phyloP scores from a whole-genome alignment of 2,113 vertebrate genomes.

The Emydura subglobosa region DNA sequence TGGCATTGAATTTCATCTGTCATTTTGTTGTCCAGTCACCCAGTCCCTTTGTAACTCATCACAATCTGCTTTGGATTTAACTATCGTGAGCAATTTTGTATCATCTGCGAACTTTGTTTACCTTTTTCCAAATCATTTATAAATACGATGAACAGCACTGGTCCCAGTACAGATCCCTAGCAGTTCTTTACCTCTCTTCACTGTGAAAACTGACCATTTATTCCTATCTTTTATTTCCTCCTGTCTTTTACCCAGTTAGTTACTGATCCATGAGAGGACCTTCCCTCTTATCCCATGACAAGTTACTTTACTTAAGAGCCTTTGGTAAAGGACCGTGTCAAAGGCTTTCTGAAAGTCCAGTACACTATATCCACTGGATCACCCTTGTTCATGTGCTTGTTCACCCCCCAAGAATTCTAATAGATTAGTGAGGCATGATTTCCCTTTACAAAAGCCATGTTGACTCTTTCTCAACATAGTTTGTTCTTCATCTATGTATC shows the following conservation, averaged over 20 bases:
- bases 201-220: too few relatives aligned
- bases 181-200: too few relatives aligned
- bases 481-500: neutral
- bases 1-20: neutral
- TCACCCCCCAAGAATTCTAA: neutral
- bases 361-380: neutral
- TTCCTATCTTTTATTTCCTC: neutral
- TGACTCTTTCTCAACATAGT: neutral
- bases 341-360: neutral
- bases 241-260: neutral
- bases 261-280: neutral
- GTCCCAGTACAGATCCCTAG: neutral
- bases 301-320: neutral
- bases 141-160: neutral
- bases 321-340: neutral
- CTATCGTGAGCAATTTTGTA: too few relatives aligned
- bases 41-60: neutral
- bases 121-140: neutral
- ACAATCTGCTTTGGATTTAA: neutral
- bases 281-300: neutral
- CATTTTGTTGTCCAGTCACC: neutral
- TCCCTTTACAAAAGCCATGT: neutral
- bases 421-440: neutral
- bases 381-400: neutral
- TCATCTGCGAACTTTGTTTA: neutral